These are phyloP conservation scores for Folsomia candida DNA, from an alignment of 2,888 invertebrate genomes.

Conservation along the genomic window DNA sequence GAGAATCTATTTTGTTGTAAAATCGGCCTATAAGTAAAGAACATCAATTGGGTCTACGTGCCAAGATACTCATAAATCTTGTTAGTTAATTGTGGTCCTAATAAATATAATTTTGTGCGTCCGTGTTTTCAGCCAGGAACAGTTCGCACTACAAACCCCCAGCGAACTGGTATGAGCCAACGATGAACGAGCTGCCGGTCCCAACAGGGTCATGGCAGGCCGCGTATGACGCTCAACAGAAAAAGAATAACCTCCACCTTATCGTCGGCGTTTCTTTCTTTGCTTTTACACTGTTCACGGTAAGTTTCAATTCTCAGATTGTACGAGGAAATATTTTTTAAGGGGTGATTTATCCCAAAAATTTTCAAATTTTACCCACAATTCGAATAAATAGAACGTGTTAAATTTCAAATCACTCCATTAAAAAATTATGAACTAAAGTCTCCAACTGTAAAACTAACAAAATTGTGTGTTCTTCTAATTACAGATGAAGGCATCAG, in stretches of 20 bases:
- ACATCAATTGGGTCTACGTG: too few species aligned
- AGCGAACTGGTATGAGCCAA: slow-evolving; percentile 53
- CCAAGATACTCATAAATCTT: too few species aligned
- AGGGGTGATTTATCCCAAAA: slow-evolving; percentile 1
- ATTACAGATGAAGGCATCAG: slow-evolving; percentile 29
- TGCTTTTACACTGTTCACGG: slow-evolving; percentile 54
- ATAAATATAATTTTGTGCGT: too few species aligned
- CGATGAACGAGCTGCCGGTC: slow-evolving; percentile 74
- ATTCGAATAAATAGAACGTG: neutral
- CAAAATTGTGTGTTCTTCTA: neutral
- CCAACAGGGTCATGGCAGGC: slow-evolving; percentile 77
- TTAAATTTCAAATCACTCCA: neutral
- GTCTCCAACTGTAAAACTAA: too few species aligned
- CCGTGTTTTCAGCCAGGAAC: slow-evolving; percentile 37
- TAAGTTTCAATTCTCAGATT: slow-evolving; percentile 38
- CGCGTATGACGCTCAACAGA: slow-evolving; percentile 64
- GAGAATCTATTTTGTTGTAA: too few species aligned
- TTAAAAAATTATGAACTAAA: neutral
- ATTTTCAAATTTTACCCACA: neutral
- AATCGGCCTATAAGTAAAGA: too few species aligned
- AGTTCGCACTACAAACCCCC: slow-evolving; percentile 32
- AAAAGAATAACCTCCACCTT: slow-evolving; percentile 67
- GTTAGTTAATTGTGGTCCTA: too few species aligned
- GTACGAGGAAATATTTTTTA: too few species aligned
- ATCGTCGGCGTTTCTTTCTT: slow-evolving; percentile 61